A percentile compares a stretch with the other conserved stretches of the same genome.
Conservation (phyloP, 2,797 vertebrate species). For the Vipera ursinii region DNA sequence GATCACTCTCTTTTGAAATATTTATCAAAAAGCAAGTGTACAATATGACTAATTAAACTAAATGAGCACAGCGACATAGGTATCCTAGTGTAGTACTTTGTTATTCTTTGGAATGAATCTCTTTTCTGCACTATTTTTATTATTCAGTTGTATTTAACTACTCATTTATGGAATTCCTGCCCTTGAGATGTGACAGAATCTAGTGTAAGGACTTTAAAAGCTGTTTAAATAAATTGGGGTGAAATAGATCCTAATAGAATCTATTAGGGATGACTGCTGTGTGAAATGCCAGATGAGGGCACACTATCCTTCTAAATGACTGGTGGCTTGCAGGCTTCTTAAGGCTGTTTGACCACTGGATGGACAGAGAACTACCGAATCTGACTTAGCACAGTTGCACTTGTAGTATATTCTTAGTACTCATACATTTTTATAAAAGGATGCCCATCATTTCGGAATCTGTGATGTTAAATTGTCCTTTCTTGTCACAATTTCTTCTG, state of each 20-base stretch:
- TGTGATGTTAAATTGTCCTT: neutral
- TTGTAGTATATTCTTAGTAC: neutral
- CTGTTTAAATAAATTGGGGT: neutral
- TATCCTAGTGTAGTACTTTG: neutral
- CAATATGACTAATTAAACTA: neutral
- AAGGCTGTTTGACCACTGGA: neutral
- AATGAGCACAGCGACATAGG: neutral
- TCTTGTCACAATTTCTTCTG: neutral
- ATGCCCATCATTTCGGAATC: too few species aligned
- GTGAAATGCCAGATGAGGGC: neutral
- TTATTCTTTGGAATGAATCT: neutral
- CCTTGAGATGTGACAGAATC: neutral
- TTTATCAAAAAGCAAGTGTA: neutral
- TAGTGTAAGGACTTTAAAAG: neutral
- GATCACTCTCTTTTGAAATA: neutral
- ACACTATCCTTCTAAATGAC: neutral
- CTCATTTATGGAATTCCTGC: neutral
- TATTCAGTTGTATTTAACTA: neutral
- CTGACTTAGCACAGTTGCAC: neutral
- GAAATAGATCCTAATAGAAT: neutral
- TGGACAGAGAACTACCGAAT: too few species aligned
- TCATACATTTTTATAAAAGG: neutral
- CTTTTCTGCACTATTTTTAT: neutral
- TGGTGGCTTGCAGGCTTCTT: neutral
- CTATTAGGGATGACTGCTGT: neutral